Evolutionary conservation across 2,113 vertebrate genomes (phyloP).

Genomic region (Lasiurus borealis): DNA sequence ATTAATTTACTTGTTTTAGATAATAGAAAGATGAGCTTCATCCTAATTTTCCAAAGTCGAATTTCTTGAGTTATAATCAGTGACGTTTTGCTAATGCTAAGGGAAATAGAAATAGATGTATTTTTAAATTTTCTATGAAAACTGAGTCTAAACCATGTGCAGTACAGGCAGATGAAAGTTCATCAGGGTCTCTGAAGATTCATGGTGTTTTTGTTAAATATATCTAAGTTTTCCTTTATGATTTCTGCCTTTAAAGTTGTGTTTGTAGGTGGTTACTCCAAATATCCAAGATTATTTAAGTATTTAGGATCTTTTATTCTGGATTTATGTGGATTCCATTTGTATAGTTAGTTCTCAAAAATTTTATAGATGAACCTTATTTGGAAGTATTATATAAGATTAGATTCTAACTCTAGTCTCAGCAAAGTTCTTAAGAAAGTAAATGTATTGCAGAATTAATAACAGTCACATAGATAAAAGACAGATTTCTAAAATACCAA

Average conservation of each 20-base stretch:
- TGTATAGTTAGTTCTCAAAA: conserved; percentile 42
- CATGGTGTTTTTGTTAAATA: neutral
- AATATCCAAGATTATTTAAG: neutral
- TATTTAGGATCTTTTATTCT: conserved; percentile 29
- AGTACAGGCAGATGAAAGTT: neutral
- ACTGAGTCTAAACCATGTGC: neutral
- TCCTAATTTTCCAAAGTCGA: conserved; percentile 2
- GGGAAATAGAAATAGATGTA: neutral
- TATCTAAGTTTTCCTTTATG: neutral
- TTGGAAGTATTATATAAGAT: conserved; percentile 7
- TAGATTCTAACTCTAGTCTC: neutral
- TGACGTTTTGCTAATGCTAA: neutral
- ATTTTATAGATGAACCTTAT: neutral
- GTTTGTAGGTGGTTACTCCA: neutral
- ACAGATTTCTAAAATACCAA: neutral
- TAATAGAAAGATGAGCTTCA: neutral
- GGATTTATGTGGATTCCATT: neutral
- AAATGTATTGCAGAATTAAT: neutral
- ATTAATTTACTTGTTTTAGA: conserved; percentile 10
- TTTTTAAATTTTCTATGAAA: conserved; percentile 26
- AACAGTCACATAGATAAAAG: neutral
- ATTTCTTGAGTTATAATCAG: neutral
- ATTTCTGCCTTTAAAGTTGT: conserved; percentile 16
- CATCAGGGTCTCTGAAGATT: neutral
- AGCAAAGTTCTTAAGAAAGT: neutral